A percentile compares a stretch with the other conserved stretches of the same genome.
These are phyloP conservation scores for Allobates femoralis DNA, from an alignment of 2,797 vertebrate genomes.

Conservation along the genomic window DNA sequence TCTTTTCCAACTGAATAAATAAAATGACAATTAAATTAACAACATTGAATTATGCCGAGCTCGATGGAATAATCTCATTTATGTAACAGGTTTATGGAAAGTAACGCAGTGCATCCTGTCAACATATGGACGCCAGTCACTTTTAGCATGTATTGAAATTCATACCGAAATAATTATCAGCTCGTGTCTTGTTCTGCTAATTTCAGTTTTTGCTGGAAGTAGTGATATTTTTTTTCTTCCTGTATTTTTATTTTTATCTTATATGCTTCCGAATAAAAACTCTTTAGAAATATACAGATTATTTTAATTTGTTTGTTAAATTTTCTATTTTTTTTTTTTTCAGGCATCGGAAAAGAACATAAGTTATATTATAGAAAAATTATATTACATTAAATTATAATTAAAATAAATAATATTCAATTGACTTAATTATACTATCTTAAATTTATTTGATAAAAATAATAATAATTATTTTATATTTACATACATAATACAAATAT, in stretches of 20 bases:
- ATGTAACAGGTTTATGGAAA: constrained; percentile 36
- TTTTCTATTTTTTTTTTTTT: too few species aligned
- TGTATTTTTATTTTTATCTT: not conserved
- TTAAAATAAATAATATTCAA: too few species aligned
- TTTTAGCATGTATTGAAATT: constrained; percentile 39
- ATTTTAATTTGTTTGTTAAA: too few species aligned
- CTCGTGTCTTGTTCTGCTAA: not conserved
- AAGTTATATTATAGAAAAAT: too few species aligned
- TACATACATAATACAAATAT: too few species aligned
- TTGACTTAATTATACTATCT: too few species aligned
- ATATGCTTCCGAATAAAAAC: not conserved
- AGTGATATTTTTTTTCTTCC: not conserved
- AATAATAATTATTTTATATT: too few species aligned
- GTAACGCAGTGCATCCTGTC: constrained; percentile 9
- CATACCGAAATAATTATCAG: not conserved
- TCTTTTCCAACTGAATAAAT: constrained; percentile 18
- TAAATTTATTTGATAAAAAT: too few species aligned
- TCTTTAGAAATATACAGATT: too few species aligned
- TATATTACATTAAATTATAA: too few species aligned
- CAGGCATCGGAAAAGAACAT: too few species aligned
- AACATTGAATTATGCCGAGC: constrained; percentile 38
- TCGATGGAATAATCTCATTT: constrained; percentile 26
- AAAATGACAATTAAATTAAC: constrained; percentile 30
- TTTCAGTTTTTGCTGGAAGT: not conserved
- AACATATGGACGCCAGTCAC: constrained; percentile 38